phyloP scores from a whole-genome alignment of 2,888 invertebrate species.

The Dicyrtomina minuta region DNA sequence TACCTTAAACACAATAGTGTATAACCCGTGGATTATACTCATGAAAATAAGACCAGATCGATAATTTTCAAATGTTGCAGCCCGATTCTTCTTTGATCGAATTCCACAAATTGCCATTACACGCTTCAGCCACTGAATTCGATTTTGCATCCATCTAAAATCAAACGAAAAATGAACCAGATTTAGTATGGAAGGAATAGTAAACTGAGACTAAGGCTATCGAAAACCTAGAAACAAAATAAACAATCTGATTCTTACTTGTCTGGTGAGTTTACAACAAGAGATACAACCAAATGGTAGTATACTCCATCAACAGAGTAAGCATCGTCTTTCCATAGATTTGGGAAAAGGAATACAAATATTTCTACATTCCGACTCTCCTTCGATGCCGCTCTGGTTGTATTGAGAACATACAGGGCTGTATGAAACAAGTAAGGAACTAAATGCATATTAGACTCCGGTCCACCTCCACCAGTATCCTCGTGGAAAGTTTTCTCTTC shows the following conservation, averaged over 20 bases:
- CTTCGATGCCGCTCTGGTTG: conserved; percentile 60
- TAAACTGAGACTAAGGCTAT: background rate
- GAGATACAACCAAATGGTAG: conserved; percentile 80
- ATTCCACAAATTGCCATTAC: conserved; percentile 77
- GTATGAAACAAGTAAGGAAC: conserved; percentile 92
- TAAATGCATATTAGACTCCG: conserved; percentile 95
- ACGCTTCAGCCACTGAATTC: conserved; percentile 72
- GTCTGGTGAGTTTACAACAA: conserved; percentile 73
- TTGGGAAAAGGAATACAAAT: conserved; percentile 42
- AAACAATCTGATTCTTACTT: conserved; percentile 35
- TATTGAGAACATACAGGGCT: conserved; percentile 90
- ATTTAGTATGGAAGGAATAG: background rate
- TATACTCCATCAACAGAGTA: conserved; percentile 90
- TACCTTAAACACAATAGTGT: conserved; percentile 83
- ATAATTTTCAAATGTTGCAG: conserved; percentile 56
- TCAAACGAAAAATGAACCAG: conserved; percentile 12
- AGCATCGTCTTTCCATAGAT: conserved; percentile 69
- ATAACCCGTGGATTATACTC: conserved; percentile 80
- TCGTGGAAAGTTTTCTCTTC: conserved; percentile 95
- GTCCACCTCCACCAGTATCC: conserved; percentile 95
- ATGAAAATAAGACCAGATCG: conserved; percentile 69
- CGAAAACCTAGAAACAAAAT: no score
- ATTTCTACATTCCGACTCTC: conserved; percentile 49
- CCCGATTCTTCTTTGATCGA: conserved; percentile 62
- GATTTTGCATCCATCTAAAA: conserved; percentile 71